Conservation (phyloP, 2,797 vertebrate species). For the Pseudochromis fuscus region DNA sequence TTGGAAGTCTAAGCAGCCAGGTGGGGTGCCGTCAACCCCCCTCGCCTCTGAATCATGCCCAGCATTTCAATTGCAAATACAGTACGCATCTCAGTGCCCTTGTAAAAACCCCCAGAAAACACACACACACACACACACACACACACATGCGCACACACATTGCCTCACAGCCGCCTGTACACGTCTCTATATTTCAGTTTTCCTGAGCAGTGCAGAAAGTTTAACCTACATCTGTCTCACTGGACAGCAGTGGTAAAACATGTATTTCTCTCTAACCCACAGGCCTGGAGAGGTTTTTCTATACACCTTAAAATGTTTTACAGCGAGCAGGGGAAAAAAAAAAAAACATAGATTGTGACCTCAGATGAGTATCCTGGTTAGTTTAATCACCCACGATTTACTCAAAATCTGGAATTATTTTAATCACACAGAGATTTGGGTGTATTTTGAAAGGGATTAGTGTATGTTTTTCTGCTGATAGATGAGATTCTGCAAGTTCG, state of each 20-base stretch:
- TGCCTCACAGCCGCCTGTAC: too few species aligned
- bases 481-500: constrained; percentile 59
- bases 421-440: constrained; percentile 67
- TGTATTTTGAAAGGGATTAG: constrained; percentile 61
- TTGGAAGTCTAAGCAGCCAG: constrained; percentile 72
- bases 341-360: constrained; percentile 6
- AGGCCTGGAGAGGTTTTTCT: constrained; percentile 4
- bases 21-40: constrained; percentile 71
- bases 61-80: constrained; percentile 77
- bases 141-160: neutral
- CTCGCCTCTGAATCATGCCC: constrained; percentile 45
- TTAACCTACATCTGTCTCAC: constrained; percentile 11
- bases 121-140: constrained; percentile 6
- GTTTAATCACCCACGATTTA: constrained; percentile 60
- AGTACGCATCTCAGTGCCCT: constrained; percentile 59
- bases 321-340: neutral
- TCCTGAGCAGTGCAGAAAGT: constrained; percentile 5
- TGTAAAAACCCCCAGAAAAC: constrained; percentile 33
- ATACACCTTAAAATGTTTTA: constrained; percentile 16
- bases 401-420: constrained; percentile 70
- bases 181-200: too few species aligned
- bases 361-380: constrained; percentile 30
- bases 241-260: neutral
- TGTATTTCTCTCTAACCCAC: constrained; percentile 11
- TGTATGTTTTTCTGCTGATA: constrained; percentile 53